phyloP scores from a whole-genome alignment of 2,113 vertebrate species.

The Cheirogaleus medius region DNA sequence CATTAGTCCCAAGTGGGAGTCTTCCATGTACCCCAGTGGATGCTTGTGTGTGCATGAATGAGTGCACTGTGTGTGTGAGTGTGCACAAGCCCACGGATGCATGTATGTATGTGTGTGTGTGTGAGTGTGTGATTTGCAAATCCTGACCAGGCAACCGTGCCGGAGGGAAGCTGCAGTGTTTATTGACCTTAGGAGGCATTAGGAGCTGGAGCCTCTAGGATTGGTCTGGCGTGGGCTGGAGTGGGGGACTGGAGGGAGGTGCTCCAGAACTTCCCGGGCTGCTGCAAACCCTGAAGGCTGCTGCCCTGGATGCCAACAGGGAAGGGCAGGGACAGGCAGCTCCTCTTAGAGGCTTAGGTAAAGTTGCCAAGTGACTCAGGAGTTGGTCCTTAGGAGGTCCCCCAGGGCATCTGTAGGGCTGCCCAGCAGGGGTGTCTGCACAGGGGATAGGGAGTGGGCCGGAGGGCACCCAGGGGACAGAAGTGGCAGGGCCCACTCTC shows the following conservation, averaged over 20 bases:
- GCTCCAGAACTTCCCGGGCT: background rate
- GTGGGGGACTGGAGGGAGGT: background rate
- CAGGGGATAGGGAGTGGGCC: background rate
- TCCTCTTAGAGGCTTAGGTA: background rate
- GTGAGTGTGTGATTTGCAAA: background rate
- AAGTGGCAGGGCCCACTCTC: background rate
- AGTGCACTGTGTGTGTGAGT: background rate
- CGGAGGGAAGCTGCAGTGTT: background rate
- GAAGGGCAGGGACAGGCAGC: background rate
- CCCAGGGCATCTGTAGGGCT: background rate
- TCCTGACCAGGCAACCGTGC: background rate
- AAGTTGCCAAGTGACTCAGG: background rate
- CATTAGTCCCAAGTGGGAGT: background rate
- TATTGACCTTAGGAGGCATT: background rate
- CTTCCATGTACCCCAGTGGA: background rate
- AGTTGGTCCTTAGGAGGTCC: background rate
- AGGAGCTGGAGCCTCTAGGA: conserved; percentile 5
- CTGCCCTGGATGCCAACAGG: background rate
- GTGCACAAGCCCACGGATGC: background rate
- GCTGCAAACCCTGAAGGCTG: background rate
- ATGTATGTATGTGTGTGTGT: too few species aligned
- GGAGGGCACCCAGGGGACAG: background rate
- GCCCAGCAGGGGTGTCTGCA: background rate
- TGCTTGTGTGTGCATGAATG: background rate
- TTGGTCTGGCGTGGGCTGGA: background rate